Base-by-base conservation (phyloP, 2,113 vertebrate genomes). In the Ardeotis arabs region DNA sequence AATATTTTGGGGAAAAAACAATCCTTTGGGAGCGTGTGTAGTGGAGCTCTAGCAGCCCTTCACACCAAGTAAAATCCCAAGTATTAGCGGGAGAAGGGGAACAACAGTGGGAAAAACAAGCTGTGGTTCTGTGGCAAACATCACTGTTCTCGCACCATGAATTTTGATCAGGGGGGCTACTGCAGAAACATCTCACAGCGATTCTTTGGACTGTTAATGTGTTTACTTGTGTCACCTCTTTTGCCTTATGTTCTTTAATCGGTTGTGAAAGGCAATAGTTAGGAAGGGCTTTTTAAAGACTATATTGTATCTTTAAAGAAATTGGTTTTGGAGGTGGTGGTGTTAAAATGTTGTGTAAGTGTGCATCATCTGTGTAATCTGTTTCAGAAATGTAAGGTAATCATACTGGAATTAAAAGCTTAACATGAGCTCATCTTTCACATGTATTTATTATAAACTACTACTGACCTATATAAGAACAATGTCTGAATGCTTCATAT, bases 381-480 rank as follows among this genome's bases (percentile, higher is more conserved):
- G 27, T 88, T 93, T 89, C 72, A 70, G 83, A 93, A 92, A 80
- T 66, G n/a, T 35, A 76, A 83, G 44, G 47, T 86, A 89, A 39
- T 89, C 56, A 11, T 76, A 44, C 0, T 7, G 67, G 94, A 94
- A 96, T 94, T 93, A 96, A 87, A 93, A 95, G 93, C 93, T 96
- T 96, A 94, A 69, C 49, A 24, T 87, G 84, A 95, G 67, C 66
- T 94, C 63, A 77, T 95, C 58, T 87, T 85, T 67, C 35, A 53
- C n/a, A 44, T 85, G 63, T 87, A 72, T 95, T 90, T 96, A 50
- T 95, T 78, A 49, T 92, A 64, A 94, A 94, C 56, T 94, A 24
- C 64, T 70, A 15, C 60, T 95, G 84, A 92, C 94, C 94, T 95
- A 78, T 47, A 87, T 94, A 84, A 56, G 49, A 83, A 27, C 19